A percentile compares a stretch with the other conserved stretches of the same genome.
phyloP scores from a whole-genome alignment of 2,797 vertebrate species.

The Pampus argenteus region DNA sequence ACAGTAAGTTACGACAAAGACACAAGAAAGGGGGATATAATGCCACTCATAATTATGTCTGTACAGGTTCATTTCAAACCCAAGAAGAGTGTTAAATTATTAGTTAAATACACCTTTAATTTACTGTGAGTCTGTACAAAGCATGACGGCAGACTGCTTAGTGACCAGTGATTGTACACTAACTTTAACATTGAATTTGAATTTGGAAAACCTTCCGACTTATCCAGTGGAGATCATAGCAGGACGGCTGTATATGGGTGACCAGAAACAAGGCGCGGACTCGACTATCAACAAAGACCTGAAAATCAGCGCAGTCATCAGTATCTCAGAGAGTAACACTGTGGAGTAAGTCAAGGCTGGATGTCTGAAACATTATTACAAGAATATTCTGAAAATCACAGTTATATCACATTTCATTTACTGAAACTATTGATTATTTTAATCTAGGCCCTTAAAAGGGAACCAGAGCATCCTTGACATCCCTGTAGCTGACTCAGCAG shows the following conservation, averaged over 20 bases:
- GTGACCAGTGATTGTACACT: no score
- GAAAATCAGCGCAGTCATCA: conserved; percentile 87
- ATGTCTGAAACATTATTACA: background rate
- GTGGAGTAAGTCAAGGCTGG: conserved; percentile 78
- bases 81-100: no score
- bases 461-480: conserved; percentile 78
- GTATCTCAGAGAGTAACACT: conserved; percentile 79
- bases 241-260: conserved; percentile 87
- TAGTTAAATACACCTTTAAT: no score
- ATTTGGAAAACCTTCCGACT: conserved; percentile 85
- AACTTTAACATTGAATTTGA: no score
- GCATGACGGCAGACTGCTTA: no score
- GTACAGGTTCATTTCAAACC: no score
- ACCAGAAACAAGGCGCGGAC: conserved; percentile 84
- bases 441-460: conserved; percentile 53
- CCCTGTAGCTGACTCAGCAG: conserved; percentile 75
- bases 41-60: no score
- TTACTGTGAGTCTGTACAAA: no score
- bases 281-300: conserved; percentile 84
- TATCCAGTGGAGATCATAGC: conserved; percentile 91
- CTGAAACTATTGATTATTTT: background rate
- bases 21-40: no score
- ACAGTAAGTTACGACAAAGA: conserved; percentile 85
- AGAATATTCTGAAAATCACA: background rate
- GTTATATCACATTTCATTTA: background rate